phyloP scores from a whole-genome alignment of 2,797 vertebrate species.

The Poeciliopsis turneri region DNA sequence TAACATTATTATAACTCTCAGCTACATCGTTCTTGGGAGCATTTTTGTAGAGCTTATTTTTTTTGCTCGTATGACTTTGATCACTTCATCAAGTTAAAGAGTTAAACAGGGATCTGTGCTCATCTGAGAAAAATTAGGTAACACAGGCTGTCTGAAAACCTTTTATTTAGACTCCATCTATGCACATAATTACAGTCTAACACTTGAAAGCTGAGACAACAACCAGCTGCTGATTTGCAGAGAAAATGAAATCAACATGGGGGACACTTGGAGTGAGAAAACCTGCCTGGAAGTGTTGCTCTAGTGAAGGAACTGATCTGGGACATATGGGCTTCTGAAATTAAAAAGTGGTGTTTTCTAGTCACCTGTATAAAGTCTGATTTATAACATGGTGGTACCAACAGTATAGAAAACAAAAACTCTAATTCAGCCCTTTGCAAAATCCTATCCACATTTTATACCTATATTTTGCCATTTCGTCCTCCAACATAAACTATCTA shows the following conservation, averaged over 20 bases:
- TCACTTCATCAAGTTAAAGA: background rate
- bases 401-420: background rate
- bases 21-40: background rate
- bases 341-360: slow-evolving; percentile 28
- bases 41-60: background rate
- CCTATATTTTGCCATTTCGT: background rate
- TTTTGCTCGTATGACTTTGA: background rate
- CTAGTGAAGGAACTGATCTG: slow-evolving; percentile 48
- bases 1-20: background rate
- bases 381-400: background rate
- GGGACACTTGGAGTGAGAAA: slow-evolving; percentile 58
- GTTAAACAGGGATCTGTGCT: background rate
- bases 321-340: slow-evolving; percentile 72
- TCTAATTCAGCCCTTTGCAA: background rate
- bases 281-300: slow-evolving; percentile 37
- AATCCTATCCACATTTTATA: background rate
- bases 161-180: slow-evolving; percentile 27
- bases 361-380: background rate
- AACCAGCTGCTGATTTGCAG: slow-evolving; percentile 38
- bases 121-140: background rate
- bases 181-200: slow-evolving; percentile 15
- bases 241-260: slow-evolving; percentile 12
- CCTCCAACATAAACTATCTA: background rate
- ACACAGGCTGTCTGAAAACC: slow-evolving; percentile 13
- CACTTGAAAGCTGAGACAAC: slow-evolving; percentile 41